These are phyloP conservation scores for Phalanger gymnotis DNA, from an alignment of 2,797 vertebrate species.

Conservation along the genomic window DNA sequence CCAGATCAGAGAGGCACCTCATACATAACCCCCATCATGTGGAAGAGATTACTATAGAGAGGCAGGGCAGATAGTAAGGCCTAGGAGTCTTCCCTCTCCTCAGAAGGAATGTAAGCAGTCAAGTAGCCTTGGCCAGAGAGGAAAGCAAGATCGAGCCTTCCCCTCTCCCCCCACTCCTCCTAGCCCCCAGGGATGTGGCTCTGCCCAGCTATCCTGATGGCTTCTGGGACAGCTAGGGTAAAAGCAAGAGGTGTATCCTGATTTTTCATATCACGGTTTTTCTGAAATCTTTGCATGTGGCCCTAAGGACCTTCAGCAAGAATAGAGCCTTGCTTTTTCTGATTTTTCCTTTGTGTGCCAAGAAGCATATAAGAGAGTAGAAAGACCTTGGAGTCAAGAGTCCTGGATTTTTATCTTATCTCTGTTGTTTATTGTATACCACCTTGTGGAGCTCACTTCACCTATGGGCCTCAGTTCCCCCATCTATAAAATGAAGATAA, in stretches of 20 bases:
- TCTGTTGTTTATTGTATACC: not conserved
- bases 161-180: too few species aligned
- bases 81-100: not conserved
- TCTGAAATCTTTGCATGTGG: not conserved
- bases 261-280: not conserved
- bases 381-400: not conserved
- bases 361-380: not conserved
- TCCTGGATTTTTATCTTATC: not conserved
- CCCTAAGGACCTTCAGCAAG: not conserved
- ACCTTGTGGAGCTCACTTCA: not conserved
- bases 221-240: not conserved
- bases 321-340: not conserved
- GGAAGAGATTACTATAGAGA: not conserved
- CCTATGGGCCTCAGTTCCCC: slow-evolving; percentile 38
- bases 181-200: not conserved
- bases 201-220: not conserved
- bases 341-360: not conserved
- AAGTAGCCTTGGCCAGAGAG: not conserved
- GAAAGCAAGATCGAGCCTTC: not conserved
- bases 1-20: not conserved
- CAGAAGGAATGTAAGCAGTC: not conserved
- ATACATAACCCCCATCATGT: not conserved
- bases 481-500: slow-evolving; percentile 30
- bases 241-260: not conserved
- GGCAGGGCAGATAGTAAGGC: not conserved